Evolutionary conservation across 1,140 invertebrate genomes (phyloP).

Genomic region (Drosophila funebris): DNA sequence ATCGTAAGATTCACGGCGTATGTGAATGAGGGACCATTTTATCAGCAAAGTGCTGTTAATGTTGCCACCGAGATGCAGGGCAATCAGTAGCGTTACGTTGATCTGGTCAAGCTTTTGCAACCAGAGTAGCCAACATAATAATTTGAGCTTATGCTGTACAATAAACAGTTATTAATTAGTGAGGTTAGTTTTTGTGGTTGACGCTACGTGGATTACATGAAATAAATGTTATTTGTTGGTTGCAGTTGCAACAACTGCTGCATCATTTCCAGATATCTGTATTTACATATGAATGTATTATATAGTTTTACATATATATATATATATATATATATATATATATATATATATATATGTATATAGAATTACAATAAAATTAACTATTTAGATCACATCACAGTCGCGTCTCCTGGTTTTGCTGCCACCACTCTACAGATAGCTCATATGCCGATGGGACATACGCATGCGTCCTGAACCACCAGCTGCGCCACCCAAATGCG

Average conservation of each 20-base stretch:
- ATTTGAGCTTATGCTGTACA: background rate
- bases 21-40: slow-evolving; percentile 89
- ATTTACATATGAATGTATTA: slow-evolving; percentile 11
- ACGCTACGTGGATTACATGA: no score
- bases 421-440: slow-evolving; percentile 53
- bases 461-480: slow-evolving; percentile 63
- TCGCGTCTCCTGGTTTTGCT: background rate
- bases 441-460: slow-evolving; percentile 67
- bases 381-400: slow-evolving; percentile 65
- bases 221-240: background rate
- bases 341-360: background rate
- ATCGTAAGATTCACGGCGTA: slow-evolving; percentile 87
- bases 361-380: slow-evolving; percentile 63
- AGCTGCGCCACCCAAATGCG: slow-evolving; percentile 52
- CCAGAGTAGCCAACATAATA: background rate
- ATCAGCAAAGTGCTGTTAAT: slow-evolving; percentile 87
- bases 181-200: background rate
- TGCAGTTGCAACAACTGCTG: slow-evolving; percentile 17
- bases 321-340: background rate
- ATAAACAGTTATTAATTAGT: background rate
- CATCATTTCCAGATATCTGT: slow-evolving; percentile 6
- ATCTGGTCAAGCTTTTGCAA: background rate
- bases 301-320: slow-evolving; percentile 2
- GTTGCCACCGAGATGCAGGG: slow-evolving; percentile 87
- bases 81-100: slow-evolving; percentile 10